These are phyloP conservation scores for Pipistrellus nathusii DNA, from an alignment of 2,797 vertebrate species.

Conservation along the genomic window DNA sequence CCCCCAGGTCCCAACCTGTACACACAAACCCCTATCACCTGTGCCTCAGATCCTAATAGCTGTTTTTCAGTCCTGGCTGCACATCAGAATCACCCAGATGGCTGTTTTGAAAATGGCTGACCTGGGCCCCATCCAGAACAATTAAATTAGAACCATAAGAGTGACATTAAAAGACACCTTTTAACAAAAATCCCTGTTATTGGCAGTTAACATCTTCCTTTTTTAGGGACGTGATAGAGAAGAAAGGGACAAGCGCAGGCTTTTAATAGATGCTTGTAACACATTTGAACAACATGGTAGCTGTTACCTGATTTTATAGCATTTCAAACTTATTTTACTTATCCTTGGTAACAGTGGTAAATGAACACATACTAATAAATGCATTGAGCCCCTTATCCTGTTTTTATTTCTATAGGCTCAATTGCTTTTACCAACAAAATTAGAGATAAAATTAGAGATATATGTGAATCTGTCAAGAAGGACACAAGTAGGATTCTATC, in stretches of 20 bases:
- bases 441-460: neutral
- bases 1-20: too few species aligned
- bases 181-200: slow-evolving; percentile 23
- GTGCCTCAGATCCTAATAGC: neutral
- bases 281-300: neutral
- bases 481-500: neutral
- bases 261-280: neutral
- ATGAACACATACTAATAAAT: neutral
- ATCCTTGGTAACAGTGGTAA: neutral
- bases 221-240: neutral
- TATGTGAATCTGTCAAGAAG: neutral
- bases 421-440: neutral
- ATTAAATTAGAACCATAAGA: neutral
- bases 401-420: neutral
- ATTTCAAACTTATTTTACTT: neutral
- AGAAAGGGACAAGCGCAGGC: neutral
- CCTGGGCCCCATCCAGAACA: neutral
- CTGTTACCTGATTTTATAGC: neutral
- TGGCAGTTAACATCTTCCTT: neutral
- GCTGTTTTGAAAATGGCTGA: neutral
- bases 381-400: neutral
- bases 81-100: neutral
- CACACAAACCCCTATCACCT: neutral
- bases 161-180: neutral
- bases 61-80: neutral